These are phyloP conservation scores for Vespertilio murinus DNA, from an alignment of 2,797 vertebrate species.

Conservation along the genomic window DNA sequence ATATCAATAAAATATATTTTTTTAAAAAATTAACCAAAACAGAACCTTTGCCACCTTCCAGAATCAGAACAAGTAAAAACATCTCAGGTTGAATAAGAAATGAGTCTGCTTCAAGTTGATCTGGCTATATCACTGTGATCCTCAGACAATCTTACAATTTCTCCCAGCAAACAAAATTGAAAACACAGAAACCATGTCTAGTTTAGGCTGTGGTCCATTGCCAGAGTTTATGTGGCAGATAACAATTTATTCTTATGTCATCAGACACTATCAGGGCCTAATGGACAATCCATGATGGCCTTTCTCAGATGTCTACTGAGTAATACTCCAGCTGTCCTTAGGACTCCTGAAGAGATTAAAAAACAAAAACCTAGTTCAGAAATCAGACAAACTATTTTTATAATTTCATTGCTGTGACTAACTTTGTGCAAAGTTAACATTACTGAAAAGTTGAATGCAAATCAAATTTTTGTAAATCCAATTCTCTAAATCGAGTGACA, in stretches of 20 bases:
- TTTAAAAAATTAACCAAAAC: too few relatives aligned
- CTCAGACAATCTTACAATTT: not conserved
- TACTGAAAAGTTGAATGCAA: not conserved
- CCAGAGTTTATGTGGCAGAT: not conserved
- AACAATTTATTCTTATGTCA: not conserved
- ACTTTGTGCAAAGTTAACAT: not conserved
- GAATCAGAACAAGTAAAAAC: not conserved
- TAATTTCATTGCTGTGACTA: not conserved
- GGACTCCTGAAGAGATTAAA: not conserved
- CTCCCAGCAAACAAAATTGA: not conserved
- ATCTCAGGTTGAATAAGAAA: not conserved
- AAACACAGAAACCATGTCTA: not conserved
- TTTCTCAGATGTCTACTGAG: not conserved
- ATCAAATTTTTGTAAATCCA: conserved; percentile 45
- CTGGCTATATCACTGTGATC: not conserved
- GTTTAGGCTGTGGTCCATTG: not conserved
- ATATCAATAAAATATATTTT: too few relatives aligned
- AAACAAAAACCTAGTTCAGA: not conserved
- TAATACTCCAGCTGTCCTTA: not conserved
- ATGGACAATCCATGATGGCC: not conserved
- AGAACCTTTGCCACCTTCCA: not conserved
- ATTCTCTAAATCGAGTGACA: conserved; percentile 15
- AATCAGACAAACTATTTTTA: not conserved
- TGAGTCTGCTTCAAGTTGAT: not conserved
- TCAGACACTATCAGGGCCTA: not conserved